Percentiles rank a stretch among this genome's conserved stretches.
Conservation (phyloP, 2,888 invertebrate genomes). For the Entomobrya proxima region DNA sequence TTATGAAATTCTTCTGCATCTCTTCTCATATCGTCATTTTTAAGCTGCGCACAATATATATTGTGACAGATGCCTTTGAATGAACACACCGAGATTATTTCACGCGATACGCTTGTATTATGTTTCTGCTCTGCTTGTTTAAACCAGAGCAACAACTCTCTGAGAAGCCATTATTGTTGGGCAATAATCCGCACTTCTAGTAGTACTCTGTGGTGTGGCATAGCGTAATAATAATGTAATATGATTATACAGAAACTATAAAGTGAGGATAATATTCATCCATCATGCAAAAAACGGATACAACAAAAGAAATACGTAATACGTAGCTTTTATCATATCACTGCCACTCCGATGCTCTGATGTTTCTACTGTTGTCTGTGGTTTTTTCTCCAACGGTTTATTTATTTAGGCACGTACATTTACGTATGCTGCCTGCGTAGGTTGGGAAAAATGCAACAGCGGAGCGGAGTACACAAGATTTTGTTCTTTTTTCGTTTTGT, state of each 20-base stretch:
- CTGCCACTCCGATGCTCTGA: not conserved
- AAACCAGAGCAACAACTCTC: conserved; percentile 46
- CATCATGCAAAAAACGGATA: conserved; percentile 11
- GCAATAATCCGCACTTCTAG: not conserved
- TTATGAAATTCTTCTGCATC: no score
- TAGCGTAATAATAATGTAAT: conserved; percentile 28
- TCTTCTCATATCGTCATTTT: no score
- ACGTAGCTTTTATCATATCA: no score
- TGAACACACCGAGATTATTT: not conserved
- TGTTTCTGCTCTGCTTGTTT: conserved; percentile 18
- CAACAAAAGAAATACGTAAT: not conserved
- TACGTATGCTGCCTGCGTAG: not conserved
- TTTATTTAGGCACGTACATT: conserved; percentile 50
- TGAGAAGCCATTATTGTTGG: not conserved
- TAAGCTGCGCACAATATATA: not conserved
- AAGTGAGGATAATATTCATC: not conserved
- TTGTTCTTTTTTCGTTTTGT: not conserved
- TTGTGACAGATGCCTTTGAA: not conserved
- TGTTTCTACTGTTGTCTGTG: conserved; percentile 34
- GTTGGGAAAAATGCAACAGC: not conserved
- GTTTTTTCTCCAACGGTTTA: conserved; percentile 39
- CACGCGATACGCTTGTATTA: not conserved
- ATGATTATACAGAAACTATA: conserved; percentile 36
- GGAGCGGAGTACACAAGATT: not conserved
- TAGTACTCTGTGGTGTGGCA: not conserved